A percentile compares a stretch with the other conserved stretches of the same genome.
phyloP scores from a whole-genome alignment of 2,113 vertebrate genomes.

The Lophius piscatorius region DNA sequence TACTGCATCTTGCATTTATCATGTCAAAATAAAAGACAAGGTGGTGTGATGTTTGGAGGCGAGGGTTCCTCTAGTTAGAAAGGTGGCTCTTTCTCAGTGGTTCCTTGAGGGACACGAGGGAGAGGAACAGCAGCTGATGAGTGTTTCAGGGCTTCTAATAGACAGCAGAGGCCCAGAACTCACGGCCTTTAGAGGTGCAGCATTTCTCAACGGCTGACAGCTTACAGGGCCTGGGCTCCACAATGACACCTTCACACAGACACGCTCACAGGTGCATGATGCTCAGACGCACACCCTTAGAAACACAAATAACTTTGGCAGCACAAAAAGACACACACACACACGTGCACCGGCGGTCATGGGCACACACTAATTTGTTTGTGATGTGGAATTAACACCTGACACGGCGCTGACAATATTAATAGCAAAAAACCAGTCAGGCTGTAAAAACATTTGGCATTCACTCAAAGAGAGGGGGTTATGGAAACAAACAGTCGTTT shows the following conservation, averaged over 20 bases:
- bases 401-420: slow-evolving; percentile 64
- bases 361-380: slow-evolving; percentile 17
- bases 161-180: slow-evolving; percentile 75
- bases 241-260: slow-evolving; percentile 77
- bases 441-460: slow-evolving; percentile 61
- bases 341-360: neutral
- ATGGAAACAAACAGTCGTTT: slow-evolving; percentile 65
- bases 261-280: slow-evolving; percentile 63
- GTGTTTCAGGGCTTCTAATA: slow-evolving; percentile 77
- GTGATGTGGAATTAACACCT: slow-evolving; percentile 52
- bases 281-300: slow-evolving; percentile 33
- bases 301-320: slow-evolving; percentile 66
- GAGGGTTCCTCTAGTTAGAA: slow-evolving; percentile 70
- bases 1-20: slow-evolving; percentile 70
- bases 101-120: slow-evolving; percentile 76
- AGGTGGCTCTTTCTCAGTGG: slow-evolving; percentile 65
- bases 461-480: slow-evolving; percentile 41
- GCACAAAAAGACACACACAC: slow-evolving; percentile 16
- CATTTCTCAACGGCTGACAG: slow-evolving; percentile 79
- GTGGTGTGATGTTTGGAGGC: slow-evolving; percentile 69
- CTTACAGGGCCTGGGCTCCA: slow-evolving; percentile 69
- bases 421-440: slow-evolving; percentile 58
- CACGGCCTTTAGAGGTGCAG: slow-evolving; percentile 75
- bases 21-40: slow-evolving; percentile 72
- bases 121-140: slow-evolving; percentile 71